Percentiles rank a stretch among this genome's conserved stretches.
phyloP scores from a whole-genome alignment of 2,888 invertebrate genomes.

The Acanthopleura granulata region DNA sequence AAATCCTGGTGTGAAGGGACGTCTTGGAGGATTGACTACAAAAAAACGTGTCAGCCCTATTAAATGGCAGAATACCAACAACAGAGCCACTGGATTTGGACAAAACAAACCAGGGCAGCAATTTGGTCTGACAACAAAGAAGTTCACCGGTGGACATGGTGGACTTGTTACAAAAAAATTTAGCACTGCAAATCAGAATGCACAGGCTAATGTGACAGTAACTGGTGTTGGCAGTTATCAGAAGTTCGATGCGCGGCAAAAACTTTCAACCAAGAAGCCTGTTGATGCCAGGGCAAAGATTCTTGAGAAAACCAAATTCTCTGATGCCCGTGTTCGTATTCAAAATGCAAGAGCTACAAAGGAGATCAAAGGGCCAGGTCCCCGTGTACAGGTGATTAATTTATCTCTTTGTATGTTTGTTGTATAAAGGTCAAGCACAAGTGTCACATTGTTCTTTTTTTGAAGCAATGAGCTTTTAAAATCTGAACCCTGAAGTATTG shows the following conservation, averaged over 20 bases:
- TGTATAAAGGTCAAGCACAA: too few relatives aligned
- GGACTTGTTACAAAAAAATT: not conserved
- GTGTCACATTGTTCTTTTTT: too few relatives aligned
- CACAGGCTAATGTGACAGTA: not conserved
- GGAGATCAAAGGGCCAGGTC: constrained; percentile 8
- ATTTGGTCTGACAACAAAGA: not conserved
- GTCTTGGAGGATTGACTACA: constrained; percentile 10
- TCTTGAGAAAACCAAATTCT: constrained; percentile 27
- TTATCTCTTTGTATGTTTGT: too few relatives aligned
- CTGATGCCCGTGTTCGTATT: constrained; percentile 38
- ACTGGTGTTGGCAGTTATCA: constrained; percentile 27
- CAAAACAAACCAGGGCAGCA: not conserved
- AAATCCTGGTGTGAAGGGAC: constrained; percentile 7
- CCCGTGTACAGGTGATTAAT: too few relatives aligned
- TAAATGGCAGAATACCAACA: not conserved
- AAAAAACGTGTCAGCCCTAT: not conserved
- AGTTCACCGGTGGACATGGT: not conserved
- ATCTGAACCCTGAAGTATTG: too few relatives aligned
- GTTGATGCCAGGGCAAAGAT: constrained; percentile 35
- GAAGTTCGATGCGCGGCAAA: constrained; percentile 33
- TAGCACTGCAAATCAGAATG: not conserved
- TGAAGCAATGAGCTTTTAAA: too few relatives aligned
- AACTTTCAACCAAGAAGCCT: constrained; percentile 21
- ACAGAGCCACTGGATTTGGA: not conserved
- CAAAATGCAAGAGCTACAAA: constrained; percentile 28